These are phyloP conservation scores for Pollenia amentaria DNA, from an alignment of 2,888 invertebrate genomes.

Conservation along the genomic window DNA sequence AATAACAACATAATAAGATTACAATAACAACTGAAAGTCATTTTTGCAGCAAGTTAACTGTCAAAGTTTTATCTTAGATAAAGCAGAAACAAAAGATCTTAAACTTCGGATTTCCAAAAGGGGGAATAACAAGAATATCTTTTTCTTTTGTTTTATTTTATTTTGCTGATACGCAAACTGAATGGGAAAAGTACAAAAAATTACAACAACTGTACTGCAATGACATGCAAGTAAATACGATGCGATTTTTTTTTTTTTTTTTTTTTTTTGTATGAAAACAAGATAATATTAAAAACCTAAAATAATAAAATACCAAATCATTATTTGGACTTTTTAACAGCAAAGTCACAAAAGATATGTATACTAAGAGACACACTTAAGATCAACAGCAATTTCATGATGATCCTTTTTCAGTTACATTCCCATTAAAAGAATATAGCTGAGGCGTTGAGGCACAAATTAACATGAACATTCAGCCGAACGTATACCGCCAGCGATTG, in stretches of 20 bases:
- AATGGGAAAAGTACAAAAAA: conserved; percentile 21
- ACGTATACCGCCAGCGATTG: conserved; percentile 26
- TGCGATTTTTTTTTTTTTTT: conserved; percentile 33
- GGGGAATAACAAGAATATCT: conserved; percentile 49
- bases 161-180: conserved; percentile 6
- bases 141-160: not conserved
- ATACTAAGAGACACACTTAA: conserved; percentile 52
- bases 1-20: conserved; percentile 44
- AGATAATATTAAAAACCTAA: conserved; percentile 25
- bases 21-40: conserved; percentile 61
- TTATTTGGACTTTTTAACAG: conserved; percentile 40
- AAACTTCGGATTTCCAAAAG: conserved; percentile 54
- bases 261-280: not conserved
- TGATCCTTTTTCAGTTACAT: conserved; percentile 64
- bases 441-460: conserved; percentile 60
- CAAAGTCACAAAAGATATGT: conserved; percentile 46
- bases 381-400: conserved; percentile 61
- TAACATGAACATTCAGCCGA: conserved; percentile 54
- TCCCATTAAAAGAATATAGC: conserved; percentile 30
- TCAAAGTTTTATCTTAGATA: conserved; percentile 69
- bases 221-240: conserved; percentile 66
- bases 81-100: conserved; percentile 1
- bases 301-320: conserved; percentile 46
- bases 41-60: conserved; percentile 70
- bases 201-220: conserved; percentile 60